phyloP scores from a whole-genome alignment of 2,113 vertebrate species.

The Ceuthmochares aereus region DNA sequence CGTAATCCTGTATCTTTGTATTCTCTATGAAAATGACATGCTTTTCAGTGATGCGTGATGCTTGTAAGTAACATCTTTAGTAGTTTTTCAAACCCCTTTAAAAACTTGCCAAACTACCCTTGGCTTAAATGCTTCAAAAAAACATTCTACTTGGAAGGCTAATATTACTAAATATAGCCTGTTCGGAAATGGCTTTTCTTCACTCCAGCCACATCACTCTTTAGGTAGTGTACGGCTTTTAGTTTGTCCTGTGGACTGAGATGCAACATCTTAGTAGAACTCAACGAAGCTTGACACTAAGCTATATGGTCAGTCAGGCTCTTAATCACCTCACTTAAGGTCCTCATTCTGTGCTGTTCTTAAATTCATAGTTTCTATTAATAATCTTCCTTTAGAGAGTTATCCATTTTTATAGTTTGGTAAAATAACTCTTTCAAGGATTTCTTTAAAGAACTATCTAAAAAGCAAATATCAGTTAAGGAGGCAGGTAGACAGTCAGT shows the following conservation, averaged over 20 bases:
- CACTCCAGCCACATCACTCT: background rate
- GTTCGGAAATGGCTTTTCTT: constrained; percentile 12
- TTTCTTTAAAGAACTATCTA: background rate
- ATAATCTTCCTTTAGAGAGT: background rate
- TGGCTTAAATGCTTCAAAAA: background rate
- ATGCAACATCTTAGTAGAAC: background rate
- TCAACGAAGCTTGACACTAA: background rate
- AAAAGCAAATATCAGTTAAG: background rate
- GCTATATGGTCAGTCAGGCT: background rate
- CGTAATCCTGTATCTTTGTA: background rate
- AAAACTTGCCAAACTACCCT: constrained; percentile 9
- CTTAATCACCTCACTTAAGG: background rate
- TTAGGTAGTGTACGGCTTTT: background rate
- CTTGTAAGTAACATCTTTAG: background rate
- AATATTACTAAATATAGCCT: background rate
- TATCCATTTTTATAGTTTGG: background rate
- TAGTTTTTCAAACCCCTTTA: constrained; percentile 1
- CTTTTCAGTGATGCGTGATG: background rate
- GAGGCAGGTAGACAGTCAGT: background rate
- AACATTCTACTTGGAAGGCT: background rate
- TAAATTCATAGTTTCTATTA: background rate
- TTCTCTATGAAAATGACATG: background rate
- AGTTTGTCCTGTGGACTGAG: background rate
- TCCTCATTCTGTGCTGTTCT: background rate
- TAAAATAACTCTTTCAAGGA: background rate